Conservation (phyloP, 2,797 vertebrate species). For the Gadopsis bispinosus region DNA sequence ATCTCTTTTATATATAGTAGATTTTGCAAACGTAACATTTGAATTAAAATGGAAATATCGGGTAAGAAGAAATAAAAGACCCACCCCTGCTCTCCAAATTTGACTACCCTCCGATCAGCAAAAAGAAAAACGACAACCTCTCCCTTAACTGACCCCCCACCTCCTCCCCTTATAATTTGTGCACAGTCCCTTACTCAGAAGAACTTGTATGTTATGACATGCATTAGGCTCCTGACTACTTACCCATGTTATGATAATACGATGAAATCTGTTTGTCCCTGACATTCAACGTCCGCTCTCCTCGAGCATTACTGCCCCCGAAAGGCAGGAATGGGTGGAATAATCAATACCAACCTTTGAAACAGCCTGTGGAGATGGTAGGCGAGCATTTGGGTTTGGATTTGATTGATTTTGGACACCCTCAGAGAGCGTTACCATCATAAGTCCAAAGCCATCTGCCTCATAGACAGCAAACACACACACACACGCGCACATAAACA, state of each 20-base stretch:
- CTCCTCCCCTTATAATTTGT: not conserved
- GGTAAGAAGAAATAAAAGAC: not conserved
- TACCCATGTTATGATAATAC: slow-evolving; percentile 40
- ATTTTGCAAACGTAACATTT: not conserved
- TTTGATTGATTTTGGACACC: slow-evolving; percentile 77
- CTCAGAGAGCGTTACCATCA: slow-evolving; percentile 74
- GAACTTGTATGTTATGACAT: slow-evolving; percentile 7
- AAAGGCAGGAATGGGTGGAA: slow-evolving; percentile 69
- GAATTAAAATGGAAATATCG: not conserved
- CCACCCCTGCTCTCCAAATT: not conserved
- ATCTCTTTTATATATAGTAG: not conserved
- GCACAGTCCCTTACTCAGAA: slow-evolving; percentile 12
- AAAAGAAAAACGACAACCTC: not conserved
- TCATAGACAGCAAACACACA: slow-evolving; percentile 35
- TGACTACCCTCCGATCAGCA: not conserved
- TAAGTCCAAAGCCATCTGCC: slow-evolving; percentile 62
- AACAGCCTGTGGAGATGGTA: slow-evolving; percentile 69
- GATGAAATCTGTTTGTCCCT: slow-evolving; percentile 40
- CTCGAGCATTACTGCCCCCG: slow-evolving; percentile 55
- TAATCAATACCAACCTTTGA: slow-evolving; percentile 81
- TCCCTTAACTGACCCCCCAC: not conserved
- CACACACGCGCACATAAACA: not conserved
- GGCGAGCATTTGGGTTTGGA: slow-evolving; percentile 71
- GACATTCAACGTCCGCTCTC: slow-evolving; percentile 57
- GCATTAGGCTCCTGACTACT: slow-evolving; percentile 43